Conservation (phyloP, 1,140 invertebrate genomes). For the Babylonia areolata region DNA sequence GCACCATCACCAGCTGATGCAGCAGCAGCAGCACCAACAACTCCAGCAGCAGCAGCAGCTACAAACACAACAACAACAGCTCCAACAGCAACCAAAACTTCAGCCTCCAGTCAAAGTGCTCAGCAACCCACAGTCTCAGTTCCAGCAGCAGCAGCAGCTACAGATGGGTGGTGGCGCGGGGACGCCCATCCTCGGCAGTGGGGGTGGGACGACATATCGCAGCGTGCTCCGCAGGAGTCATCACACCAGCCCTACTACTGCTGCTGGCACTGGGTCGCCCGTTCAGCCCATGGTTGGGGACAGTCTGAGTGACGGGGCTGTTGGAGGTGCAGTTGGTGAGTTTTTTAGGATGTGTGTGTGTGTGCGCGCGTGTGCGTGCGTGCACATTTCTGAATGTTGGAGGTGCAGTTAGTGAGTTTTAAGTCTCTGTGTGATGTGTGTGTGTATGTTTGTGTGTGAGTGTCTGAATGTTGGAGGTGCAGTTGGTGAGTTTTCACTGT, state of each 20-base stretch:
- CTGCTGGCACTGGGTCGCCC: neutral
- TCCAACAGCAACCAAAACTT: conserved; percentile 4
- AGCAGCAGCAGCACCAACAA: conserved; percentile 38
- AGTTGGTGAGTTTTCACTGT: too few relatives aligned
- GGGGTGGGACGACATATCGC: neutral
- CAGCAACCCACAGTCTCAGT: neutral
- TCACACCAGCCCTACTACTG: neutral
- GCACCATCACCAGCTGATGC: conserved; percentile 40
- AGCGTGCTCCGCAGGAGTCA: neutral
- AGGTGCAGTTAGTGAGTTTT: too few relatives aligned
- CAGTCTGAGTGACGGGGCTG: neutral
- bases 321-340: neutral
- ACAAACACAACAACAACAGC: too few relatives aligned
- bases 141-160: conserved; percentile 32
- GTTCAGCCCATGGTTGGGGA: neutral
- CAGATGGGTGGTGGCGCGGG: conserved; percentile 5
- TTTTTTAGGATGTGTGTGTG: too few relatives aligned
- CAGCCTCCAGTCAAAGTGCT: neutral
- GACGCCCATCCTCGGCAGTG: conserved; percentile 5
- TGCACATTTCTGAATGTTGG: too few relatives aligned
- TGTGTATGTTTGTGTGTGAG: too few relatives aligned
- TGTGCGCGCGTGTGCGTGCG: too few relatives aligned
- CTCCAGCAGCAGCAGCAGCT: conserved; percentile 19
- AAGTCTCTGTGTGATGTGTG: too few relatives aligned
- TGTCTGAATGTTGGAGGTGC: too few relatives aligned